phyloP scores from a whole-genome alignment of 1,140 invertebrate species.

The Chironomus striatipennis region DNA sequence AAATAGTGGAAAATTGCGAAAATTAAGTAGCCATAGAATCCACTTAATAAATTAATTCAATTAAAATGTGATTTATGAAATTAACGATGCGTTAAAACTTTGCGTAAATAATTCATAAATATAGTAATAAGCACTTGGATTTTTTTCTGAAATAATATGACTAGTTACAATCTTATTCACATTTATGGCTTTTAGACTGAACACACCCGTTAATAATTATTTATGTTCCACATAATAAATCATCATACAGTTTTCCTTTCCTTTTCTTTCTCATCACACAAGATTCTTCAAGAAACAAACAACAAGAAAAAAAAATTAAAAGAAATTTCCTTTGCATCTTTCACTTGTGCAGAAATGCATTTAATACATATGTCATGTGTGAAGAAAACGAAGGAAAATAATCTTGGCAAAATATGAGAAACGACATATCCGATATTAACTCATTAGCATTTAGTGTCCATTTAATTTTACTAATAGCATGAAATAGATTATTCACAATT shows the following conservation, averaged over 20 bases:
- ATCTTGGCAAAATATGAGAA: conserved; percentile 13
- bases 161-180: no score
- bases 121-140: neutral
- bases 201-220: conserved; percentile 19
- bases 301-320: no score
- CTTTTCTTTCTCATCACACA: neutral
- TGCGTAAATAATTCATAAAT: conserved; percentile 14
- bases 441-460: conserved; percentile 20
- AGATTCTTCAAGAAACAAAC: neutral
- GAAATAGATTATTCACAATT: conserved; percentile 18
- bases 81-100: conserved; percentile 13
- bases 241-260: neutral
- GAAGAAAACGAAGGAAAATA: neutral
- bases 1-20: neutral
- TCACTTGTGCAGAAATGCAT: neutral
- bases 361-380: neutral
- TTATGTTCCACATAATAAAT: conserved; percentile 24
- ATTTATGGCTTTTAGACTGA: neutral
- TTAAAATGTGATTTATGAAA: conserved; percentile 15
- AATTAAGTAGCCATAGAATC: neutral
- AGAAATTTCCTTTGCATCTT: no score
- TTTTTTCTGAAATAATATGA: neutral
- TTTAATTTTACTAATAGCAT: conserved; percentile 4
- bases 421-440: conserved; percentile 19
- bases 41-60: conserved; percentile 4